phyloP scores from a whole-genome alignment of 2,113 vertebrate species.

The Cyanoramphus novaezelandiae region DNA sequence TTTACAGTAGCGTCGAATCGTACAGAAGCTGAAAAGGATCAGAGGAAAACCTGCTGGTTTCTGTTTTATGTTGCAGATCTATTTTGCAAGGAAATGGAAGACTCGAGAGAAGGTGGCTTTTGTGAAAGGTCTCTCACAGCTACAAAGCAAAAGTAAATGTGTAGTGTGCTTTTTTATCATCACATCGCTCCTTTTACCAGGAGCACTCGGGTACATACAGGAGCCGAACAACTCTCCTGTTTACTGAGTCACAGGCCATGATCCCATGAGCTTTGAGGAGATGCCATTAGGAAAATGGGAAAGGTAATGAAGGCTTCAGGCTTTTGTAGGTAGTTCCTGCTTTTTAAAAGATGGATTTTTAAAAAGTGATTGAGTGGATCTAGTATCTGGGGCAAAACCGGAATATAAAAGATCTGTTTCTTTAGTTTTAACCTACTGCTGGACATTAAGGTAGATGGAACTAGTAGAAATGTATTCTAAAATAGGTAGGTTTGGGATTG shows the following conservation, averaged over 20 bases:
- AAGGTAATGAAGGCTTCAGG: neutral
- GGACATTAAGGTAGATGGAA: neutral
- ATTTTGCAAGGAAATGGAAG: slow-evolving; percentile 1
- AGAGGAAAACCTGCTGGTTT: neutral
- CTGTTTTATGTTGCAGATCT: neutral
- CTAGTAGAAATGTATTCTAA: neutral
- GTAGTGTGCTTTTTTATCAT: neutral
- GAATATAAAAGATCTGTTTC: neutral
- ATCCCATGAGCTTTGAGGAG: neutral
- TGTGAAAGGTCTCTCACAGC: neutral
- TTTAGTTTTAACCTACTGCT: neutral
- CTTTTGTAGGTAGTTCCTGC: neutral
- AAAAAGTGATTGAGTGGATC: neutral
- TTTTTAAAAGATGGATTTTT: neutral
- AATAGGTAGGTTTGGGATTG: neutral
- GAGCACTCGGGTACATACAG: neutral
- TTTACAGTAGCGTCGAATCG: neutral
- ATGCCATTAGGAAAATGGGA: neutral
- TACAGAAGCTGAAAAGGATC: neutral
- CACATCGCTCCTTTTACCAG: neutral
- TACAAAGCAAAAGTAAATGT: neutral
- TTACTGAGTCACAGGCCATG: neutral
- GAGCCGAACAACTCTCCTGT: neutral
- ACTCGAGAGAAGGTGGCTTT: neutral
- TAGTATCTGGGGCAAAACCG: neutral